Base-by-base conservation (phyloP, 2,113 vertebrate species). In the Gila orcuttii region DNA sequence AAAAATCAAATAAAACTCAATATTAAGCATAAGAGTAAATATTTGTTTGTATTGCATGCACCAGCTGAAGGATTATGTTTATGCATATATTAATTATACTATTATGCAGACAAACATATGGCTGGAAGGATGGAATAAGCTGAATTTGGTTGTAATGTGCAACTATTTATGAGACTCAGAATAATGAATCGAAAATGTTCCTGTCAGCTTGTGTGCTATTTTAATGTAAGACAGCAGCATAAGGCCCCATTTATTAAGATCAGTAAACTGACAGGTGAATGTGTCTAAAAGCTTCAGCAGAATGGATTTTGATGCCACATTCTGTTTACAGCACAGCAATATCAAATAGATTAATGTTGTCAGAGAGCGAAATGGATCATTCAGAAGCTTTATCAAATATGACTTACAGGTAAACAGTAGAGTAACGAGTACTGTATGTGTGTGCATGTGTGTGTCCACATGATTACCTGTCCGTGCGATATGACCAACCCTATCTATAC, bases 261-360 rank as follows among this genome's bases (percentile, higher is more conserved):
- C 87, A 89, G 71, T 82, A 23, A 36, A 50, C 28, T 87, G 89
- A 88, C 89, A 89, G 85, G 81, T 87, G 83, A 88, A 86, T 82
- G 83, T 19, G 76, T 75, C 55, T 81, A 42, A 75, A 81, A 86
- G 57, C 78, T 36, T 69, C 85, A 80, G 57, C 25, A 71, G 77
- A 87, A 87, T 73, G 10, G 45, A 73, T 81, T 79, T 75, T 31
- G 76, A 69, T 78, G 73, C 59, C 60, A 88, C 45, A 52, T 78
- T 86, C 82, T 79, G 71, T 86, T 86, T 74, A 83, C 60, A 88
- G 55, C 31, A 31, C 28, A 84, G 80, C 33, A 79, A 83, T 79
- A 85, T 77, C 79, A 78, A 25, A 81, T 83, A 55, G 73, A 88
- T 86, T 85, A 86, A 83, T 86, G 28, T n/a, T 86, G 73, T 69